Base-by-base conservation (phyloP, 2,888 invertebrate species). In the Drosophila buzzatii region DNA sequence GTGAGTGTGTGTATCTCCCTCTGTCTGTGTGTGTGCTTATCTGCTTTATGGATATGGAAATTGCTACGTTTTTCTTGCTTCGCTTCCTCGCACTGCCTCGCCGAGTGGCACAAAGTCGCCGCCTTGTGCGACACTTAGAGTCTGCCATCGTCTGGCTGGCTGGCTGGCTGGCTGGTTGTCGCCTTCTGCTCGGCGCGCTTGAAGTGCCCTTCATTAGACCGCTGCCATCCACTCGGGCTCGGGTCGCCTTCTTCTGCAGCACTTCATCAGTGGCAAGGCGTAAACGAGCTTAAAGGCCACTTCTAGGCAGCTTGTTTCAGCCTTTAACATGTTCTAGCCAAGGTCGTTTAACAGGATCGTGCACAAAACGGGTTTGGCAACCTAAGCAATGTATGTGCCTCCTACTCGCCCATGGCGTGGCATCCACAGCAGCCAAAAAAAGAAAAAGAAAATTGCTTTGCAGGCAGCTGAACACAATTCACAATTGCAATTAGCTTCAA, bases 181-280 rank as follows among this genome's bases (percentile, higher is more conserved):
- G 79, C 63, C 63, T 51, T 55, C 63, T 27, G 58, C 60, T 62
- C 62, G 58, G 61, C 52, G 70, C 61, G 70, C 79, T 64, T 79
- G 67, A 70, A 84, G 89, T 89, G 89, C 89, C 89, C 86, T 84
- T 84, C 89, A 84, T 84, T 85, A 82, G 83, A 76, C 83, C 86
- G 71, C 81, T 75, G 74, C 75, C 70, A 73, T 45, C 73, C 62
- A 67, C 73, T 76, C 49, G 42, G 14, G 14, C 52, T 58, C 35
- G 8, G 20, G 8, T 7, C 23, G 35, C 16, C 52, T 59, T 16
- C 33, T 2, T 33, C 45, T 20, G 49, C 57, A 49, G 5, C 71
- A 56, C 65, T 47, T 73, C 41, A 60, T 39, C 56, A 39, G 33
- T 41, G 53, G 20, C 58, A 31, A 56, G 73, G 67, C 73, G 27